A percentile compares a stretch with the other conserved stretches of the same genome.
phyloP scores from a whole-genome alignment of 1,140 invertebrate genomes.

The honey bee (Apis mellifera) region Amel_HAv3.1 CM009945.2:4513501-4514000 shows the following conservation, averaged over 20 bases:
- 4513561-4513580: slow-evolving; percentile 80
- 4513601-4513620: slow-evolving; percentile 82
- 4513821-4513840: background rate
- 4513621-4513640: slow-evolving; percentile 70
- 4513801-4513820: too few relatives aligned
- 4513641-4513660: slow-evolving; percentile 73
- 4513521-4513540: slow-evolving; percentile 41
- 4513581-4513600: slow-evolving; percentile 79
- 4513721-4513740: background rate
- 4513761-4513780: background rate
- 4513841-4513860: too few relatives aligned
- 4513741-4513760: background rate
- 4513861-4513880: too few relatives aligned
- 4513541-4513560: slow-evolving; percentile 69
- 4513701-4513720: background rate
- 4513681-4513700: background rate
- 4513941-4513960: too few relatives aligned
- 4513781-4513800: background rate
- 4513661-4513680: slow-evolving; percentile 49
- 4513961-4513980: too few relatives aligned
- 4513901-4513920: too few relatives aligned
- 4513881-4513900: too few relatives aligned
- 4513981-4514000: too few relatives aligned
- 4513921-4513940: too few relatives aligned
- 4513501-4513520: slow-evolving; percentile 23